Base-by-base conservation (phyloP, 2,113 vertebrate genomes). In the Micronycteris hirsuta region DNA sequence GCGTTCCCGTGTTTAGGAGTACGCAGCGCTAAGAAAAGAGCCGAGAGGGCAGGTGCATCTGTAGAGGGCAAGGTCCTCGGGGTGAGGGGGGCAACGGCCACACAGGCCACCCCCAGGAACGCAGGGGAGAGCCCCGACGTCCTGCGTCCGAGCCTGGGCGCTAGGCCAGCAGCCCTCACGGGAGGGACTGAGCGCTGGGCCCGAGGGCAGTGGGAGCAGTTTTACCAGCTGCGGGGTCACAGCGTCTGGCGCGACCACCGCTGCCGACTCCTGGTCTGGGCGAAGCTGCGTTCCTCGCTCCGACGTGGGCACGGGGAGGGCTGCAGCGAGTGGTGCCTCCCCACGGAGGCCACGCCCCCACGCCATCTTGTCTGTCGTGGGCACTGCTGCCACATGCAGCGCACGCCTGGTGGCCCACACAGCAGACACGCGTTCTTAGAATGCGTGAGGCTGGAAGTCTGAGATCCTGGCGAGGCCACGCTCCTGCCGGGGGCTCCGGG, bases 151-250 rank as follows among this genome's bases (percentile, higher is more conserved):
- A 5, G 65, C 36, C 14, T 17, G 13, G 9, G n/a, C 8, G 16
- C 0, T 0, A 0, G 4, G 73, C 83, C 31, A 1, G 0, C 14
- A 5, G 13, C 7, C 15, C 13, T 24, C 43, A 43, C 2, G 7
- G 9, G 1, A n/a, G 65, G 38, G 3, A 19, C 24, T 7, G 19
- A 26, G 70, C 14, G 5, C 4, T 38, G 54, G 78, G 14, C 22
- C 1, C 3, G 45, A 16, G 17, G 47, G 56, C 7, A 4, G 31
- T 17, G 14, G 8, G 38, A 36, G 12, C 52, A 58, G 89, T 24
- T 12, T 45, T 13, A 26, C 4, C 43, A 76, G 15, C 2, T 1
- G 45, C 4, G 0, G 15, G 8, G 8, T 16, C 36, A 43, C 11
- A n/a, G 22, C 0, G 26, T 22, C 56, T 2, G 0, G 76, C 28